phyloP scores from a whole-genome alignment of 2,797 vertebrate species.

The Ateles fusciceps region DNA sequence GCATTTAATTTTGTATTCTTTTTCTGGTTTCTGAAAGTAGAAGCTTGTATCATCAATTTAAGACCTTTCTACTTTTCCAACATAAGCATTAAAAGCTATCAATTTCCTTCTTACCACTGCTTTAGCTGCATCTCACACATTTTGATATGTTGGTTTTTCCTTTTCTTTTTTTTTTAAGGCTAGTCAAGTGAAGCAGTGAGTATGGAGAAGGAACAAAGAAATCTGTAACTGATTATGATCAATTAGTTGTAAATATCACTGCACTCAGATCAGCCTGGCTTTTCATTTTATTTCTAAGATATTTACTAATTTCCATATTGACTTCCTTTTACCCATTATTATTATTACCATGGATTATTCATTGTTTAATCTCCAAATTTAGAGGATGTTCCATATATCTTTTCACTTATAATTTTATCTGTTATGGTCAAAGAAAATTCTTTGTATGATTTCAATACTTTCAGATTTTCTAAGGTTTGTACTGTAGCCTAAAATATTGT shows the following conservation, averaged over 20 bases:
- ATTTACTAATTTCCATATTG: background rate
- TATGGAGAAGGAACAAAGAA: too few relatives aligned
- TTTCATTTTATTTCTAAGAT: background rate
- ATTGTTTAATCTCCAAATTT: background rate
- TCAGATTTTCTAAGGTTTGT: background rate
- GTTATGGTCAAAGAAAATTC: background rate
- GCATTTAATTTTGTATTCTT: background rate
- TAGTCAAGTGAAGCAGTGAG: too few relatives aligned
- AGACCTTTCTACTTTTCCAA: background rate
- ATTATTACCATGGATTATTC: too few relatives aligned
- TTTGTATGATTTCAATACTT: background rate
- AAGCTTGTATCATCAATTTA: background rate
- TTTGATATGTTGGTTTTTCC: background rate
- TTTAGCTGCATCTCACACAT: background rate
- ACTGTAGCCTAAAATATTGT: background rate
- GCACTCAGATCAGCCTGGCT: too few relatives aligned
- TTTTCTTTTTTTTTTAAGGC: background rate
- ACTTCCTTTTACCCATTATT: background rate
- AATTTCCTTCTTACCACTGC: background rate
- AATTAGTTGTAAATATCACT: too few relatives aligned
- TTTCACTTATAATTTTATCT: background rate
- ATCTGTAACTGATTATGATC: too few relatives aligned
- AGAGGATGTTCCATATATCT: background rate
- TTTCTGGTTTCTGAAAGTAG: background rate
- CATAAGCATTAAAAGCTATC: background rate